A percentile compares a stretch with the other conserved stretches of the same genome.
Evolutionary conservation across 1,140 invertebrate genomes (phyloP).

Genomic region (Nymphalis io): DNA sequence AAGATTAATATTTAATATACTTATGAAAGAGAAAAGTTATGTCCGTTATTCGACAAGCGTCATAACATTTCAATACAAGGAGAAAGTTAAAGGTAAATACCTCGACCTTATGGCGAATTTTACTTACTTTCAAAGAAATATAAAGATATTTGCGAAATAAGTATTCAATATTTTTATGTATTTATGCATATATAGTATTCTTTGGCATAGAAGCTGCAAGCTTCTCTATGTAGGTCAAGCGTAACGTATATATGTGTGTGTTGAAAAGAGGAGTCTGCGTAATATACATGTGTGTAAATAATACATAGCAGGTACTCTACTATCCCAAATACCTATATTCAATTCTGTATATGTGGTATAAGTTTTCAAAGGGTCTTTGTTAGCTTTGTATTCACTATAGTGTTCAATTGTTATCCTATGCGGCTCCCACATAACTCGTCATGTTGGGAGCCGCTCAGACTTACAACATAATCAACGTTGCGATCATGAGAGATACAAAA

Average conservation of each 20-base stretch:
- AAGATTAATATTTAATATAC: conserved; percentile 25
- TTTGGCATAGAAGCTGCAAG: too few relatives aligned
- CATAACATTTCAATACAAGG: conserved; percentile 37
- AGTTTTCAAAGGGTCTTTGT: conserved; percentile 43
- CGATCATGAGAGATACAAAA: conserved; percentile 20
- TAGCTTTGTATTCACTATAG: conserved; percentile 48
- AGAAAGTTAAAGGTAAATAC: conserved; percentile 40
- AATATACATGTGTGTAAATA: too few relatives aligned
- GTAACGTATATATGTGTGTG: too few relatives aligned
- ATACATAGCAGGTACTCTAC: not conserved
- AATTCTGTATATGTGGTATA: not conserved
- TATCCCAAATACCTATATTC: not conserved
- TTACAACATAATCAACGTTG: conserved; percentile 17
- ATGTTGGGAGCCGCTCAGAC: conserved; percentile 42
- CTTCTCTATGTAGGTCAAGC: too few relatives aligned
- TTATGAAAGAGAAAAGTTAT: conserved; percentile 31
- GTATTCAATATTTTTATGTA: not conserved
- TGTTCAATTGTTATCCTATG: conserved; percentile 57
- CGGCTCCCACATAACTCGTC: conserved; percentile 58
- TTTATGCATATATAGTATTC: too few relatives aligned
- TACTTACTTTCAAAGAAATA: conserved; percentile 15
- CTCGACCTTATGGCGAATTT: conserved; percentile 29
- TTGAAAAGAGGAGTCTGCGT: too few relatives aligned
- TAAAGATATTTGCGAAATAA: not conserved
- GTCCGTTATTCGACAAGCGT: conserved; percentile 30